Evolutionary conservation across 2,113 vertebrate genomes (phyloP).

Genomic region (Procavia capensis): DNA sequence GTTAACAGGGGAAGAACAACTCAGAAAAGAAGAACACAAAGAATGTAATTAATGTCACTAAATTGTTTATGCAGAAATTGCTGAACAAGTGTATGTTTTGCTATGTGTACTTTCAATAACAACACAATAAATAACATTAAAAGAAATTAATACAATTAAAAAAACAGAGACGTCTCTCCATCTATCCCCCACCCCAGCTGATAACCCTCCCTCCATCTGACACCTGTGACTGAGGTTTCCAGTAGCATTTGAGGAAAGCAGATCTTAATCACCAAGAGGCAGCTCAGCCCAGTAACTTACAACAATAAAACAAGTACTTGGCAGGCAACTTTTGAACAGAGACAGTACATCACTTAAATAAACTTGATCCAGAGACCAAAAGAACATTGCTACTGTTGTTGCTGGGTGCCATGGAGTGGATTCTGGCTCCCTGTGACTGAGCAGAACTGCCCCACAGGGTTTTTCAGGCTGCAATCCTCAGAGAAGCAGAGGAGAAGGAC

Average conservation of each 20-base stretch:
- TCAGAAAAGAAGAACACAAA: background rate
- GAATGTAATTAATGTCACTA: background rate
- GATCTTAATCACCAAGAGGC: constrained; percentile 41
- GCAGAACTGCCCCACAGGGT: background rate
- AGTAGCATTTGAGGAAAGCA: constrained; percentile 24
- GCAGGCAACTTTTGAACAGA: constrained; percentile 42
- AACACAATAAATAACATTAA: background rate
- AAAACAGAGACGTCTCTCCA: background rate
- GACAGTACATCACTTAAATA: constrained; percentile 45
- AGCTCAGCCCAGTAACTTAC: constrained; percentile 41
- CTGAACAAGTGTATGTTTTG: background rate
- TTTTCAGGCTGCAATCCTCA: background rate
- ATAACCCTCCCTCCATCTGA: background rate
- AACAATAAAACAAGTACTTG: background rate
- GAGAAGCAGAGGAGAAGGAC: background rate
- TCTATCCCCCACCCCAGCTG: background rate
- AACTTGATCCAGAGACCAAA: constrained; percentile 53
- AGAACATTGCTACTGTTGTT: background rate
- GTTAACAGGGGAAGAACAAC: background rate
- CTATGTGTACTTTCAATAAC: background rate
- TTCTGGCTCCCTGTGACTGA: background rate
- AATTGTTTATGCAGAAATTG: background rate
- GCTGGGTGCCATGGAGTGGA: background rate
- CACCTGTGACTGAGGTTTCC: constrained; percentile 32
- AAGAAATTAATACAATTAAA: background rate